Evolutionary conservation across 2,797 vertebrate species (phyloP).

Genomic region (Perodicticus potto): DNA sequence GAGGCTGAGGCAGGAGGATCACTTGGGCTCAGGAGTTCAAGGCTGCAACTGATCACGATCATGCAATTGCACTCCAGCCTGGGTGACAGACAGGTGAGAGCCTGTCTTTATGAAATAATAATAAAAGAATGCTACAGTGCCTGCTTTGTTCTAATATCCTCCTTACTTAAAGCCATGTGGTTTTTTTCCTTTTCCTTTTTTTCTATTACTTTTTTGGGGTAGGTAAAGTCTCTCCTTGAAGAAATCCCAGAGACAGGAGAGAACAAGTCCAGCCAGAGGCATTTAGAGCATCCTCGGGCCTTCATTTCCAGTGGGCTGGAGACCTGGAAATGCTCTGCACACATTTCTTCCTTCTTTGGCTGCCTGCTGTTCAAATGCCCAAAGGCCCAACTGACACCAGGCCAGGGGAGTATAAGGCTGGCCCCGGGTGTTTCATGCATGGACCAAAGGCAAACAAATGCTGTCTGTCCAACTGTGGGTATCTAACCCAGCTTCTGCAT

Average conservation of each 20-base stretch:
- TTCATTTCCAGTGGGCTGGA: neutral
- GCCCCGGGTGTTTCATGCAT: neutral
- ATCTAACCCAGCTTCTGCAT: neutral
- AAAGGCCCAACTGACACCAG: neutral
- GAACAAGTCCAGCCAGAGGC: slow-evolving; percentile 50
- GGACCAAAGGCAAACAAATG: neutral
- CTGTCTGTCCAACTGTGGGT: neutral
- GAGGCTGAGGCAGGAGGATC: neutral
- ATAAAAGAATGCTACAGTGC: neutral
- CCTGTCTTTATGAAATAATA: neutral
- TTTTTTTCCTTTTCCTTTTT: slow-evolving; percentile 48
- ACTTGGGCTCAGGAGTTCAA: neutral
- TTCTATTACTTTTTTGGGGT: slow-evolving; percentile 43
- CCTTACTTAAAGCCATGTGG: slow-evolving; percentile 56
- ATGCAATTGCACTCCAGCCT: neutral
- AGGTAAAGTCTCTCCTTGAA: slow-evolving; percentile 73
- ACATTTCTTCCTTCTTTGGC: slow-evolving; percentile 61
- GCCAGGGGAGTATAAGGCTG: neutral
- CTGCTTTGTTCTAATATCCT: neutral
- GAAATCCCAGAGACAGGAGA: slow-evolving; percentile 28
- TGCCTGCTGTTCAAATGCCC: neutral
- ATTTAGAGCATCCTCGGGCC: neutral
- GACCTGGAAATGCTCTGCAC: neutral
- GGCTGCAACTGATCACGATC: too few species aligned
- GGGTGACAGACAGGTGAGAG: neutral